Base-by-base conservation (phyloP, 1,140 invertebrate genomes). In the Papilio glaucus region DNA sequence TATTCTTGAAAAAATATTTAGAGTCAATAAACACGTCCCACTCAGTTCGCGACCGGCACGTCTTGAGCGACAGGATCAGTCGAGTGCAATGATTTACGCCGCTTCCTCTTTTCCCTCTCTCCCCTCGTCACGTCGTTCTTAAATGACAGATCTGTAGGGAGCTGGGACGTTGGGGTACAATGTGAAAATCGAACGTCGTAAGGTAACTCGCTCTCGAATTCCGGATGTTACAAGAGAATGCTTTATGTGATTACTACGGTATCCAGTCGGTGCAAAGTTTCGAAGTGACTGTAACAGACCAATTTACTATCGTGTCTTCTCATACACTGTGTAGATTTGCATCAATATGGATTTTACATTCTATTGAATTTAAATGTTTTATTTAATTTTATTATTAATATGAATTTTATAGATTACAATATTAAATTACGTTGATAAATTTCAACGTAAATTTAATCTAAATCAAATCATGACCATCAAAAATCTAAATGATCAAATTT, bases 101-200 rank as follows among this genome's bases (percentile, higher is more conserved):
- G 75, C 74, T 79, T 72, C 77, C 69, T 74, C 65, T 78, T 74
- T 72, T 75, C 75, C 76, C 79, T 76, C 74, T 75, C 75, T 77
- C 78, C 77, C 77, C 76, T 76, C 15, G 79, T 85, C 83, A 85
- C 79, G 83, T 85, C 72, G 79, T 71, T 71, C 74, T 75, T 77
- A 83, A 83, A 85, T 81, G 81, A 79, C 79, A 76, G 77, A 76
- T 80, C 74, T 79, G 72, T 62, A 60, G 77, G 76, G 75, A 73
- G 72, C 71, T 39, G 74, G 49, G 74, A 74, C 76, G 77, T 81
- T 75, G 53, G 74, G 74, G 81, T 57, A 71, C 74, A 61, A 72
- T 45, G 69, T 61, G 49, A 72, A 68, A 81, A 74, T 65, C 76
- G 61, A 77, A 68, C 41, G 29, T 69, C 33, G 24, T n/a, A 33